Evolutionary conservation across 2,888 invertebrate species (phyloP).

Genomic region (Drosophila anomelani): DNA sequence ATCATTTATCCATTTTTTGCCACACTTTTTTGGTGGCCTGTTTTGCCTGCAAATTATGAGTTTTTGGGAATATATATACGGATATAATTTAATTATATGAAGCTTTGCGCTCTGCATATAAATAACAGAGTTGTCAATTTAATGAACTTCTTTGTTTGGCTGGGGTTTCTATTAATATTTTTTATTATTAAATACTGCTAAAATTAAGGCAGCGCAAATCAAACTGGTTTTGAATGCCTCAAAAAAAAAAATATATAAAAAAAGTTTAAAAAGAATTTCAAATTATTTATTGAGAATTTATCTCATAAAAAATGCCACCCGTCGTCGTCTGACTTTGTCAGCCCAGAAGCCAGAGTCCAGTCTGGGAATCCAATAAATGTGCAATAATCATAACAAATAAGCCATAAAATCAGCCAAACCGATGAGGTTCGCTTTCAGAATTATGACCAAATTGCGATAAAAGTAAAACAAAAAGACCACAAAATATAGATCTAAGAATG

Average conservation of each 20-base stretch:
- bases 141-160: conserved; percentile 52
- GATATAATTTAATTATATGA: conserved; percentile 11
- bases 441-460: conserved; percentile 21
- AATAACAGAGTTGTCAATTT: conserved; percentile 59
- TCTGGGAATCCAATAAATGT: conserved; percentile 57
- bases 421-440: conserved; percentile 4
- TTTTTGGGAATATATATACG: conserved; percentile 6
- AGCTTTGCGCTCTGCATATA: conserved; percentile 15
- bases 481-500: conserved; percentile 4
- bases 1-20: conserved; percentile 16
- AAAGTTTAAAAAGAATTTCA: conserved; percentile 22
- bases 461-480: conserved; percentile 12
- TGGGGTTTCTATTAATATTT: conserved; percentile 22
- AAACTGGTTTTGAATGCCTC: conserved; percentile 27
- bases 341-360: conserved; percentile 37
- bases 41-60: conserved; percentile 15
- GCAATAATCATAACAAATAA: conserved; percentile 59
- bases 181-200: conserved; percentile 40
- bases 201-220: conserved; percentile 41
- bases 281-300: conserved; percentile 73
- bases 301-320: conserved; percentile 58
- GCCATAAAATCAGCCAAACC: conserved; percentile 34
- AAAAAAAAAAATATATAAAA: conserved; percentile 2
- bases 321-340: conserved; percentile 18
- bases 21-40: conserved; percentile 31